These are phyloP conservation scores for Drosophila tsacasi DNA, from an alignment of 1,140 invertebrate species.

Conservation along the genomic window DNA sequence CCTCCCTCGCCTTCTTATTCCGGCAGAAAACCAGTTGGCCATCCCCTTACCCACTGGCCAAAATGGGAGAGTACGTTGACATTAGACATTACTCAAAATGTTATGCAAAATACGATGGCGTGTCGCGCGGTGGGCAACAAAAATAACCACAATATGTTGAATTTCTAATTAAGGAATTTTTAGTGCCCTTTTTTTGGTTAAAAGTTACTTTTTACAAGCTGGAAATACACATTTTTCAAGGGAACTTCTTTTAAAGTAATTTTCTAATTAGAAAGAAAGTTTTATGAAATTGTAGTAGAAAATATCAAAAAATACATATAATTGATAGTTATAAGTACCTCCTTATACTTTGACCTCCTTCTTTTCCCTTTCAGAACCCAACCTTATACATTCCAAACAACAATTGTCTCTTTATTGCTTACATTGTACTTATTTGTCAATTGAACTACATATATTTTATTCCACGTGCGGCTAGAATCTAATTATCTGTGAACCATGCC, in stretches of 20 bases:
- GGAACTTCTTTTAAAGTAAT: neutral
- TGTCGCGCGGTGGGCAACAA: slow-evolving; percentile 38
- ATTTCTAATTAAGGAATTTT: slow-evolving; percentile 66
- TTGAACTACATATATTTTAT: slow-evolving; percentile 10
- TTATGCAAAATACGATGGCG: slow-evolving; percentile 77
- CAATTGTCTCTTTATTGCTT: neutral
- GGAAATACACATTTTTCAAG: neutral
- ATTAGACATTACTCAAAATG: slow-evolving; percentile 82
- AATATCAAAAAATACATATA: too few species aligned
- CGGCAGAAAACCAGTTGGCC: slow-evolving; percentile 25
- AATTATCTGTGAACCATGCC: slow-evolving; percentile 33
- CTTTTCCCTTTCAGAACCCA: neutral
- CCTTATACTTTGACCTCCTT: neutral
- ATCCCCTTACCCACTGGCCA: slow-evolving; percentile 10
- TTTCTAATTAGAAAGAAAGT: neutral
- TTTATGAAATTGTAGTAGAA: too few species aligned
- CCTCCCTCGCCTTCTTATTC: slow-evolving; percentile 17
- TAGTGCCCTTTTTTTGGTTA: neutral
- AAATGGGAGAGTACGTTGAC: slow-evolving; percentile 75
- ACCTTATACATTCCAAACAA: neutral
- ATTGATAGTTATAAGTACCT: neutral
- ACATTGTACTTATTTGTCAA: neutral
- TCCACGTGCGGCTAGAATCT: slow-evolving; percentile 10
- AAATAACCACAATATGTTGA: slow-evolving; percentile 44
- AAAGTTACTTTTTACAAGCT: neutral